Conservation (phyloP, 2,113 vertebrate species). For the Ammodytes dubius region DNA sequence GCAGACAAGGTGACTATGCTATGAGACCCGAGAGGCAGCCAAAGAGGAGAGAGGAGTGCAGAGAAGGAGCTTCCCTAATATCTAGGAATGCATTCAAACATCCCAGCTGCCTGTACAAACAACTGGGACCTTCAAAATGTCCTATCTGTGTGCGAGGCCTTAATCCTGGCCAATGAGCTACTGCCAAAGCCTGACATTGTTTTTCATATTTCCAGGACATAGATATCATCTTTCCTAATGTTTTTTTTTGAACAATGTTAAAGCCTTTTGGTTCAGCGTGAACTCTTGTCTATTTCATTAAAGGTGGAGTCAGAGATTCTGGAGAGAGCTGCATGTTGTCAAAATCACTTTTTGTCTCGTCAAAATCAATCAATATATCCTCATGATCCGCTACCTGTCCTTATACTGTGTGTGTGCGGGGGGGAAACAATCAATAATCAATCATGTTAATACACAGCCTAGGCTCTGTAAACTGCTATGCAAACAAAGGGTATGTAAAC, state of each 20-base stretch:
- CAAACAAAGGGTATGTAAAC: too few relatives aligned
- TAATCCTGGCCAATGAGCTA: conserved; percentile 3
- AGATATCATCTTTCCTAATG: background rate
- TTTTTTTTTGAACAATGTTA: background rate
- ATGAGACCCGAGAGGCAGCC: conserved; percentile 7
- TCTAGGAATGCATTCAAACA: conserved; percentile 59
- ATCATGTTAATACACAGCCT: too few relatives aligned
- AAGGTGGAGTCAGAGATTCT: too few relatives aligned
- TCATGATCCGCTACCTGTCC: too few relatives aligned
- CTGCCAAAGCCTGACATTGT: background rate
- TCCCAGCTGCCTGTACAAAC: conserved; percentile 50
- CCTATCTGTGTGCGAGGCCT: conserved; percentile 5
- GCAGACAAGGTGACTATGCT: conserved; percentile 17
- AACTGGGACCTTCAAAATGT: conserved; percentile 42
- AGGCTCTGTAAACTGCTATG: too few relatives aligned
- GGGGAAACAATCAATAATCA: too few relatives aligned
- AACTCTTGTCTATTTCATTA: background rate
- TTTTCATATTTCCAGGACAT: conserved; percentile 14
- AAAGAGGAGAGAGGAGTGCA: conserved; percentile 2
- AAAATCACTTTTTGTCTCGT: too few relatives aligned
- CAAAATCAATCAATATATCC: too few relatives aligned
- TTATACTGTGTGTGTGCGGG: too few relatives aligned
- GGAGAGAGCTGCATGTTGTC: too few relatives aligned
- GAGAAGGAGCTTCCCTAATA: conserved; percentile 43
- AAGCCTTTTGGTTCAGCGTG: background rate